A percentile compares a stretch with the other conserved stretches of the same genome.
Conservation (phyloP, 2,888 invertebrate genomes). For the Cerceris ruficornis region DNA sequence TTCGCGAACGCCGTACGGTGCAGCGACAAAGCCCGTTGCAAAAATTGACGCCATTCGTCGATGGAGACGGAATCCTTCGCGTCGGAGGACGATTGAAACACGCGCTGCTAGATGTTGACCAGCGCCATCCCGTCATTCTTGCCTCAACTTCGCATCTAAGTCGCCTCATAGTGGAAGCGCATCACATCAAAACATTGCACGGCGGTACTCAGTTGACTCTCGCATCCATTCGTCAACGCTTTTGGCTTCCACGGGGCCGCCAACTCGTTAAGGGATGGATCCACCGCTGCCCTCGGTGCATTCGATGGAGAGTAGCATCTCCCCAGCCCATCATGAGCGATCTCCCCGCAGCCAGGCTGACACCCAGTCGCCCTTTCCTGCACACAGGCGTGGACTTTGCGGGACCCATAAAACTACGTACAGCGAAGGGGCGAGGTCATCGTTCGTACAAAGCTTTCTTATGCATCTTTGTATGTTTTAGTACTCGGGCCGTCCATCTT, state of each 20-base stretch:
- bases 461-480: constrained; percentile 11
- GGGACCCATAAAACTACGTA: constrained; percentile 13
- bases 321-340: constrained; percentile 24
- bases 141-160: neutral
- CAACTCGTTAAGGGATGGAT: neutral
- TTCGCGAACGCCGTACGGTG: neutral
- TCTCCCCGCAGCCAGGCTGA: constrained; percentile 27
- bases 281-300: neutral
- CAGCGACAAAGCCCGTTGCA: neutral
- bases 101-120: neutral
- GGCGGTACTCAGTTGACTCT: constrained; percentile 2
- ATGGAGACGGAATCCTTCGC: neutral
- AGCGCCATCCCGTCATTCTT: constrained; percentile 2
- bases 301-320: neutral
- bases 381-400: constrained; percentile 33
- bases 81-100: neutral
- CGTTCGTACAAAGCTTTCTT: constrained; percentile 11
- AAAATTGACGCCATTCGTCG: neutral
- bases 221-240: neutral
- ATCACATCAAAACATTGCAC: neutral
- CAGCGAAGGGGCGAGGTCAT: neutral
- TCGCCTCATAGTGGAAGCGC: neutral
- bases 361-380: neutral
- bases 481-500: constrained; percentile 10
- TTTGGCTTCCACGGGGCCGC: constrained; percentile 8